phyloP scores from a whole-genome alignment of 2,797 vertebrate genomes.

The Mormyrus hasselquistii region DNA sequence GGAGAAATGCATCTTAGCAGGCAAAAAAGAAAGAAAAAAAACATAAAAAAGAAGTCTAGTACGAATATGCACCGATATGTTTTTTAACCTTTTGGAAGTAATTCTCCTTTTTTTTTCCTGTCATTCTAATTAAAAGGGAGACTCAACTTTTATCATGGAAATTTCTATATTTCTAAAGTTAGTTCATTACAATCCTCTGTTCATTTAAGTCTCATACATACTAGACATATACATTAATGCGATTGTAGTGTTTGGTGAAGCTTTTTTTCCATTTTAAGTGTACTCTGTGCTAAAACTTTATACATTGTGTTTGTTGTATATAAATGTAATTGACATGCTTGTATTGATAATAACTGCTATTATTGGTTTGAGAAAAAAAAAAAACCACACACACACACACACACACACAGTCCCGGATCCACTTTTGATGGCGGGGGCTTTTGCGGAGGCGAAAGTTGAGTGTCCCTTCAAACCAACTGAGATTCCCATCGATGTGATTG shows the following conservation, averaged over 20 bases:
- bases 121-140: conserved; percentile 32
- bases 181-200: conserved; percentile 27
- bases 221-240: conserved; percentile 13
- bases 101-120: conserved; percentile 23
- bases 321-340: conserved; percentile 32
- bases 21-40: conserved; percentile 38
- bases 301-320: conserved; percentile 36
- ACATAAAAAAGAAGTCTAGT: conserved; percentile 30
- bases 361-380: conserved; percentile 12
- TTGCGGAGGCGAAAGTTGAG: conserved; percentile 19
- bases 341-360: conserved; percentile 35
- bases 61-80: conserved; percentile 52
- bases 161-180: conserved; percentile 53
- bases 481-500: conserved; percentile 43
- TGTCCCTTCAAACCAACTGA: conserved; percentile 28
- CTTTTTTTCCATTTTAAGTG: conserved; percentile 13
- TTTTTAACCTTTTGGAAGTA: conserved; percentile 31
- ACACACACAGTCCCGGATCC: background rate
- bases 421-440: conserved; percentile 3
- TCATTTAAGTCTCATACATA: conserved; percentile 8
- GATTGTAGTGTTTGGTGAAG: conserved; percentile 18
- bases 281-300: conserved; percentile 13
- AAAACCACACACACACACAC: background rate
- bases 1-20: conserved; percentile 44
- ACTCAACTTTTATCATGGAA: conserved; percentile 49